phyloP scores from a whole-genome alignment of 2,888 invertebrate species.

The Agrilus mali region DNA sequence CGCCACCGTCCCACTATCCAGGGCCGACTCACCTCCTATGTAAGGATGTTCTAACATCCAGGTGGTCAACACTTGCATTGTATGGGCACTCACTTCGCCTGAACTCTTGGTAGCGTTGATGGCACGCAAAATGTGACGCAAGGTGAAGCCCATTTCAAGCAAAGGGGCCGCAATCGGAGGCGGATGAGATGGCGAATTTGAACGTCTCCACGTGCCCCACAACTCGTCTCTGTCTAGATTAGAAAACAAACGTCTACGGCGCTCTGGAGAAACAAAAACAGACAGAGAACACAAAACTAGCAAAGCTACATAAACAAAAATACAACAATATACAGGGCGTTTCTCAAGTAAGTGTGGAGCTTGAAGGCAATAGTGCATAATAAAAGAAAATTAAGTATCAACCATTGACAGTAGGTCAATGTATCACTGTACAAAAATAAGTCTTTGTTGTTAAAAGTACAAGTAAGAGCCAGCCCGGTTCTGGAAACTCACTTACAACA shows the following conservation, averaged over 20 bases:
- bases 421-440: too few relatives aligned
- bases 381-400: too few relatives aligned
- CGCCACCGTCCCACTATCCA: slow-evolving; percentile 3
- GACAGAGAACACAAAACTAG: background rate
- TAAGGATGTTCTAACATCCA: slow-evolving; percentile 54
- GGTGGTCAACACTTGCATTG: slow-evolving; percentile 45
- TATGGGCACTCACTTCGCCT: slow-evolving; percentile 31
- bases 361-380: too few relatives aligned
- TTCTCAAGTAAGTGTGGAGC: too few relatives aligned
- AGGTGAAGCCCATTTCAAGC: slow-evolving; percentile 50
- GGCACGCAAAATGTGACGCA: slow-evolving; percentile 43
- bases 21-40: slow-evolving; percentile 21
- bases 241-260: slow-evolving; percentile 12
- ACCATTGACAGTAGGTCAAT: too few relatives aligned
- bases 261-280: background rate
- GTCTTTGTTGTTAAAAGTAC: too few relatives aligned
- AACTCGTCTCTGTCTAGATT: slow-evolving; percentile 21
- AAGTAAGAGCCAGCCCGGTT: too few relatives aligned
- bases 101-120: slow-evolving; percentile 38
- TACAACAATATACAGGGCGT: too few relatives aligned
- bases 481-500: too few relatives aligned
- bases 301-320: background rate
- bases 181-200: slow-evolving; percentile 25
- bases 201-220: slow-evolving; percentile 15
- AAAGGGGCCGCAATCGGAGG: slow-evolving; percentile 41